Evolutionary conservation across 2,888 invertebrate species (phyloP), one percentile per base, ranked within the genome.

Genomic region (Lepas anatifera): DNA sequence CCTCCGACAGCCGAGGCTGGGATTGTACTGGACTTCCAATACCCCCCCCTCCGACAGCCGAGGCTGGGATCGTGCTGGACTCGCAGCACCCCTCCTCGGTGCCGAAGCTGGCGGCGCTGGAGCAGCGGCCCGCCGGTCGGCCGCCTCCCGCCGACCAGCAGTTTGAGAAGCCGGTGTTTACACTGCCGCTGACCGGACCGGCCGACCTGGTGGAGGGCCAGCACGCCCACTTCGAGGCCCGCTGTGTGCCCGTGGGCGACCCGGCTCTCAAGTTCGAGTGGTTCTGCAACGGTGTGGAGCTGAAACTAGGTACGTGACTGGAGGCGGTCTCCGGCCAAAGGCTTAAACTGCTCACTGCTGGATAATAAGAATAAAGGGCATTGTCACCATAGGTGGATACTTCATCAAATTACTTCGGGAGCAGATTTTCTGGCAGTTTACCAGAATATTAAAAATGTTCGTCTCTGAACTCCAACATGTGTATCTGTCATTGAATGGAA

Each of bases 71-170:
- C 76, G 89, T 92, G 79, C 80, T 91, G 78, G 94, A 94, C 72
- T 90, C 92, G 8, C 93, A 94, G 79, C 95, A 96, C 81, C 95
- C 94, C 35, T 93, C 95, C 81, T 94, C 91, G 75, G 91, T 92
- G 85, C 90, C 86, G 75, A 92, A 89, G 82, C 95, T 94, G 76
- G 90, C 89, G 76, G 87, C 89, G 77, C 82, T 96, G 69, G 95
- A 96, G 80, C 87, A 76, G 88, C 85, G 69, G 86, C 70, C 70
- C 3, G 69, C 72, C 22, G 35, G 22, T 4, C 71, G 68, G 16
- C 70, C 72, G 37, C 22, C 63, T 22, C n/a, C 35, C 22, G 32
- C 48, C 48, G 11, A 63, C 87, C 68, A 72, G 74, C 83, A 86
- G 69, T 95, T 90, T 77, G 94, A 93, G 75, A 94, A 94, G 78